phyloP scores from a whole-genome alignment of 2,797 vertebrate species.

The Parotocinclus haroldoi region DNA sequence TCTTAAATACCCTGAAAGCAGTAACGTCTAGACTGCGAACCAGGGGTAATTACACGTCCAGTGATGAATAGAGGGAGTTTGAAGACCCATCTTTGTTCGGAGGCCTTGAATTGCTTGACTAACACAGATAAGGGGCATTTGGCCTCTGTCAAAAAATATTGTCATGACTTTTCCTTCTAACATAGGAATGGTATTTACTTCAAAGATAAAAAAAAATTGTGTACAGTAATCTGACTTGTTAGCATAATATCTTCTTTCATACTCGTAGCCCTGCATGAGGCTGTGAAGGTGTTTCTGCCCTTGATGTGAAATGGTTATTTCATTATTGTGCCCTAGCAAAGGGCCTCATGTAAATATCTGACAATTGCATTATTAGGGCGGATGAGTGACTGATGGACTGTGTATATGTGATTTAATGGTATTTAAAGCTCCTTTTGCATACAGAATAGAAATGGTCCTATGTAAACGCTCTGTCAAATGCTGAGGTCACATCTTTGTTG shows the following conservation, averaged over 20 bases:
- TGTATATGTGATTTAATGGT: constrained; percentile 73
- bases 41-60: constrained; percentile 98
- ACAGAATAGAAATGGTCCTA: constrained; percentile 62
- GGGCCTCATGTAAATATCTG: constrained; percentile 77
- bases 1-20: constrained; percentile 98
- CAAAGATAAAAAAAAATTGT: constrained; percentile 80
- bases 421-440: constrained; percentile 67
- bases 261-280: constrained; percentile 59
- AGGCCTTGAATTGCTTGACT: constrained; percentile 83
- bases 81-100: constrained; percentile 93
- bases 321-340: constrained; percentile 73
- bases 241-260: constrained; percentile 81
- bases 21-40: constrained; percentile 98
- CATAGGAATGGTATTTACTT: constrained; percentile 80
- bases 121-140: constrained; percentile 81
- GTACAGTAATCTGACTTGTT: constrained; percentile 85
- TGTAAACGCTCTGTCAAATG: constrained; percentile 55
- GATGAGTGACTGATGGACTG: constrained; percentile 68
- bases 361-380: constrained; percentile 73
- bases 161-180: constrained; percentile 65
- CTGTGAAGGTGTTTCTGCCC: constrained; percentile 69
- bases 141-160: constrained; percentile 72
- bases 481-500: constrained; percentile 63
- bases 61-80: constrained; percentile 91
- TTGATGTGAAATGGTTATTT: constrained; percentile 73